These are phyloP conservation scores for Papilio protenor DNA, from an alignment of 2,888 invertebrate genomes.

Conservation along the genomic window DNA sequence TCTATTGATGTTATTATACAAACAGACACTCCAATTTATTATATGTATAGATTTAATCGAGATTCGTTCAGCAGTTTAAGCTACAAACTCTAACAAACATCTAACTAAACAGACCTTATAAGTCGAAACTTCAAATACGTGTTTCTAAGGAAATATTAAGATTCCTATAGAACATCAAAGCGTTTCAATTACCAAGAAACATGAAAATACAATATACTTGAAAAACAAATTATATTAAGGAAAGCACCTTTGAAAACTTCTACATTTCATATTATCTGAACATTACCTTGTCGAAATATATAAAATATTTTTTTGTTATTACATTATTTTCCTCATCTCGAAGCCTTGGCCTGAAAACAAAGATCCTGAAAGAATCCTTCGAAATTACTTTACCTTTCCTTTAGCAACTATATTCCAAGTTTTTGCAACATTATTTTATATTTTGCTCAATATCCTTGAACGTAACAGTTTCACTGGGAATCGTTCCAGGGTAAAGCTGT, in stretches of 20 bases:
- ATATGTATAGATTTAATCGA: too few relatives aligned
- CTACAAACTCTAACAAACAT: too few relatives aligned
- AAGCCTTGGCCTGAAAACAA: conserved; percentile 34
- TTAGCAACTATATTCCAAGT: conserved; percentile 9
- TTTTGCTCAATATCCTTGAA: background rate
- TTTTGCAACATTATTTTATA: conserved; percentile 16
- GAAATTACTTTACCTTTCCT: conserved; percentile 24
- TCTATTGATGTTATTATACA: too few relatives aligned
- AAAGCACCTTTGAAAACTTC: conserved; percentile 15
- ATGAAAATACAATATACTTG: conserved; percentile 10
- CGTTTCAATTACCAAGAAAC: conserved; percentile 36
- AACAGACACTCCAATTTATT: too few relatives aligned
- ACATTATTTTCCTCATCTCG: conserved; percentile 28
- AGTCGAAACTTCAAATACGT: too few relatives aligned
- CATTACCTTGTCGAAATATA: conserved; percentile 26
- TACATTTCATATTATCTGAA: conserved; percentile 30
- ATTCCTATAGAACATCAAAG: background rate
- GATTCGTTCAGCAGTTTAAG: too few relatives aligned
- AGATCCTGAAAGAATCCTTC: conserved; percentile 24
- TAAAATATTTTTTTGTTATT: conserved; percentile 31
- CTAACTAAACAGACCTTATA: too few relatives aligned
- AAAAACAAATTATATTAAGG: conserved; percentile 27
- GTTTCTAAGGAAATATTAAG: background rate
- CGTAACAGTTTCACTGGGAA: background rate
- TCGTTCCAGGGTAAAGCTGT: background rate